Percentiles rank a stretch among this genome's conserved stretches.
phyloP scores from a whole-genome alignment of 2,113 vertebrate genomes.

The Pandion haliaetus region DNA sequence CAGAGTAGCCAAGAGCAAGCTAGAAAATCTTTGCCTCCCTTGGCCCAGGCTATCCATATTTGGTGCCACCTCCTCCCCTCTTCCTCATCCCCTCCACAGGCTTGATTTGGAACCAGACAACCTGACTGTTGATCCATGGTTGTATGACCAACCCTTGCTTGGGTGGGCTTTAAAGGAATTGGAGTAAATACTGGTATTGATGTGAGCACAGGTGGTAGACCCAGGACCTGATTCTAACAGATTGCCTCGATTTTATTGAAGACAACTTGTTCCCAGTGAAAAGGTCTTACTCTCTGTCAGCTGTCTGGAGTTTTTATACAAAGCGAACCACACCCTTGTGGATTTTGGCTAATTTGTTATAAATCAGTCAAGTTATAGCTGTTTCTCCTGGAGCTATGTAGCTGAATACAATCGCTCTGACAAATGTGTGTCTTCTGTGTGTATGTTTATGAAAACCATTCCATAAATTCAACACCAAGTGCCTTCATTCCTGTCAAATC shows the following conservation, averaged over 20 bases:
- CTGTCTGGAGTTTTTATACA: not conserved
- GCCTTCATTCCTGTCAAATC: not conserved
- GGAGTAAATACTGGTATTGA: not conserved
- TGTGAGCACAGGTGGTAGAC: not conserved
- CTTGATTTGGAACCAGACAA: not conserved
- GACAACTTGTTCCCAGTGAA: not conserved
- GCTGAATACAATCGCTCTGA: not conserved
- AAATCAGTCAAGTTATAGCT: not conserved
- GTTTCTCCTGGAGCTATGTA: slow-evolving; percentile 26
- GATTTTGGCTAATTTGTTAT: slow-evolving; percentile 42
- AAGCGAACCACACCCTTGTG: slow-evolving; percentile 21
- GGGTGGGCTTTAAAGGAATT: not conserved
- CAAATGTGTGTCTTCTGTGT: not conserved
- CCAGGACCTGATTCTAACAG: not conserved
- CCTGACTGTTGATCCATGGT: not conserved
- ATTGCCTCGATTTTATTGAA: not conserved
- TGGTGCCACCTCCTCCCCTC: not conserved
- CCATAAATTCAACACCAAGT: not conserved
- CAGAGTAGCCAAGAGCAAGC: not conserved
- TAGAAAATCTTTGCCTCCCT: not conserved
- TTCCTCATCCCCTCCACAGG: not conserved
- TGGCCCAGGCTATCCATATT: not conserved
- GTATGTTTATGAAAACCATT: not conserved
- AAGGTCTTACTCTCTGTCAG: not conserved
- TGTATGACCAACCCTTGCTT: not conserved